Evolutionary conservation across 92 coral and sea anemone species (phyloP).

Genomic region (Metridium senile): DNA sequence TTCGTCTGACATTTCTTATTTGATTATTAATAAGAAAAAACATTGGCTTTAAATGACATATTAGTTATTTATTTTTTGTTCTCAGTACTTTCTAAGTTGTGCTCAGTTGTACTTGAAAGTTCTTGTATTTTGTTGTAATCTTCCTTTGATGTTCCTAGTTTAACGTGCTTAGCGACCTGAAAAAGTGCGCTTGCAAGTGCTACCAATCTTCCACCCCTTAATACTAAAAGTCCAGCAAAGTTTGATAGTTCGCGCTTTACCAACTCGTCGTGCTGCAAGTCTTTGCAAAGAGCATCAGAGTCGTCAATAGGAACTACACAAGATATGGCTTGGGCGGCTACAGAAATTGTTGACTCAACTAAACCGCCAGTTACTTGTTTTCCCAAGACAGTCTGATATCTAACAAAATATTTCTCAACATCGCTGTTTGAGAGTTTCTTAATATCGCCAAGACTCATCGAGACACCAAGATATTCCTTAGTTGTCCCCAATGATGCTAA

Average conservation of each 20-base stretch:
- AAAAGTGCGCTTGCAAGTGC: conserved; percentile 61
- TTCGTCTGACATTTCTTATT: not conserved
- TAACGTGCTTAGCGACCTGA: conserved; percentile 56
- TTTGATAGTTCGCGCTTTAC: conserved; percentile 57
- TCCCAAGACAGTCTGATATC: conserved; percentile 45
- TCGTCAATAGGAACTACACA: conserved; percentile 59
- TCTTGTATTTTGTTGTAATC: conserved; percentile 22
- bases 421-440: conserved; percentile 40
- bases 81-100: conserved; percentile 24
- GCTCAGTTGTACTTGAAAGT: conserved; percentile 51
- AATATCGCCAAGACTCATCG: conserved; percentile 43
- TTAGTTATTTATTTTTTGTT: conserved; percentile 8
- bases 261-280: conserved; percentile 50
- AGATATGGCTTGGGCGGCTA: conserved; percentile 40
- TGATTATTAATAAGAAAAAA: too few relatives aligned
- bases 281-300: conserved; percentile 40
- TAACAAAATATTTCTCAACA: conserved; percentile 41
- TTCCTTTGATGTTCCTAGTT: conserved; percentile 29
- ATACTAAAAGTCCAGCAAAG: conserved; percentile 46
- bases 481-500: conserved; percentile 44
- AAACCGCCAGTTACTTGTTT: conserved; percentile 45
- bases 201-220: conserved; percentile 58
- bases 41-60: not conserved
- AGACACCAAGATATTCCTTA: conserved; percentile 35
- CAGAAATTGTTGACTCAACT: conserved; percentile 45